Conservation (phyloP, 2,797 vertebrate species). For the Thripadectes ignobilis region DNA sequence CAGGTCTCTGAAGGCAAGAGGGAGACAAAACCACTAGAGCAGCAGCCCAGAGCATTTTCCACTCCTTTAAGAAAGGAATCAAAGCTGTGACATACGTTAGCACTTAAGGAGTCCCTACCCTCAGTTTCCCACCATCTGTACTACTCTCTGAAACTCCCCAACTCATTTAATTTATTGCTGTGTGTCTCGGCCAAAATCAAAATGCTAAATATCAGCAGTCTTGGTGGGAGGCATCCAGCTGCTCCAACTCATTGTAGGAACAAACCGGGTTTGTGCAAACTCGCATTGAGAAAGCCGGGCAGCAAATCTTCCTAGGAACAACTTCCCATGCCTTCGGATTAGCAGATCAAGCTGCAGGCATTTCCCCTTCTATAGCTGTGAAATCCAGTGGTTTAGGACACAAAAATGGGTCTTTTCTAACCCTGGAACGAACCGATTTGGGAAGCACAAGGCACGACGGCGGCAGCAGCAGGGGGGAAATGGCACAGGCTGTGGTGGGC, state of each 20-base stretch:
- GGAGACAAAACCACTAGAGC: neutral
- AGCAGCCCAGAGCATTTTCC: neutral
- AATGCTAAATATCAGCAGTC: constrained; percentile 24
- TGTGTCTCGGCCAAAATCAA: neutral
- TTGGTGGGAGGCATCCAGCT: constrained; percentile 53
- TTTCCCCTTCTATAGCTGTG: neutral
- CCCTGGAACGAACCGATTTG: constrained; percentile 52
- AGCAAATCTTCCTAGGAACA: neutral
- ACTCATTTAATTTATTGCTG: constrained; percentile 18
- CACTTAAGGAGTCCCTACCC: constrained; percentile 8
- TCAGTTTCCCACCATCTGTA: constrained; percentile 54
- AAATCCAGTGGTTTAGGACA: neutral
- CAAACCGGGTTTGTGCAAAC: neutral
- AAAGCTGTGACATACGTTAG: constrained; percentile 21
- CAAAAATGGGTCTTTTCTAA: constrained; percentile 30
- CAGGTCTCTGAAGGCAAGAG: neutral
- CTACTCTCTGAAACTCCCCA: neutral
- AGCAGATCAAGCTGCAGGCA: constrained; percentile 27
- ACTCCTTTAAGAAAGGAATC: neutral
- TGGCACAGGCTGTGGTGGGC: neutral
- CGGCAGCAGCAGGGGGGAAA: neutral
- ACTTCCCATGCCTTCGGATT: constrained; percentile 27
- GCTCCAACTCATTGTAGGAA: neutral
- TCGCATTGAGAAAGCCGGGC: neutral
- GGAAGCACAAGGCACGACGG: neutral